A percentile compares a stretch with the other conserved stretches of the same genome.
Evolutionary conservation across 2,888 invertebrate genomes (phyloP).

Genomic region (Theodoxus fluviatilis): DNA sequence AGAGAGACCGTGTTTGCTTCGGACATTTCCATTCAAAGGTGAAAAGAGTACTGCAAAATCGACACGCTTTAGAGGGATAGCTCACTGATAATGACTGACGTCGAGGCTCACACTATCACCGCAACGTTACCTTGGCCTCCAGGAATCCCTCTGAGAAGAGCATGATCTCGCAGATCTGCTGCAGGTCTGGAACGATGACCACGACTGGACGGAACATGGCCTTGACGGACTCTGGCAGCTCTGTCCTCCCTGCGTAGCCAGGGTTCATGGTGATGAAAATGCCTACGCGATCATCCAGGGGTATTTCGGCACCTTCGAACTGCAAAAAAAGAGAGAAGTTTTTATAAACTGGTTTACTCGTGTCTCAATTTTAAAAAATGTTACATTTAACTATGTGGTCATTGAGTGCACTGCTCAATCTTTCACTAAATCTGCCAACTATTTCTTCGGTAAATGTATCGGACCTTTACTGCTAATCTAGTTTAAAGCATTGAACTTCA

Average conservation of each 20-base stretch:
- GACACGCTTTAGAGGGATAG: not conserved
- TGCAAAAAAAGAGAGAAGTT: no score
- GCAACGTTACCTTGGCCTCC: slow-evolving; percentile 76
- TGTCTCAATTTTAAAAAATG: no score
- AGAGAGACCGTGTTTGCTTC: no score
- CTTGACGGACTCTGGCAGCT: slow-evolving; percentile 88
- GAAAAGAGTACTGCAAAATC: not conserved
- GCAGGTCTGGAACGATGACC: slow-evolving; percentile 88
- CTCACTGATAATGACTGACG: no score
- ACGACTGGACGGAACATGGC: slow-evolving; percentile 90
- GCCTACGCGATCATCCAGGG: slow-evolving; percentile 83
- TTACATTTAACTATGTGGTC: no score
- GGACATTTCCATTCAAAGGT: no score
- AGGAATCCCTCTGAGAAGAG: slow-evolving; percentile 91
- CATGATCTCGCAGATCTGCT: slow-evolving; percentile 90
- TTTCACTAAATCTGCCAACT: no score
- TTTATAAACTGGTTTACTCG: no score
- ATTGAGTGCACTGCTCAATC: no score
- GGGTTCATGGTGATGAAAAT: slow-evolving; percentile 96
- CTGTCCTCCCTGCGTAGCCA: slow-evolving; percentile 88
- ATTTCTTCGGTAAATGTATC: slow-evolving; percentile 12
- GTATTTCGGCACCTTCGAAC: slow-evolving; percentile 86
- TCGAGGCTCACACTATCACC: no score
- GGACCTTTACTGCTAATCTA: not conserved
- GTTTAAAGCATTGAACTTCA: no score